Evolutionary conservation across 92 coral and sea anemone species (phyloP), one percentile per base, ranked within the genome.

Genomic region (Pocillopora meandrina): DNA sequence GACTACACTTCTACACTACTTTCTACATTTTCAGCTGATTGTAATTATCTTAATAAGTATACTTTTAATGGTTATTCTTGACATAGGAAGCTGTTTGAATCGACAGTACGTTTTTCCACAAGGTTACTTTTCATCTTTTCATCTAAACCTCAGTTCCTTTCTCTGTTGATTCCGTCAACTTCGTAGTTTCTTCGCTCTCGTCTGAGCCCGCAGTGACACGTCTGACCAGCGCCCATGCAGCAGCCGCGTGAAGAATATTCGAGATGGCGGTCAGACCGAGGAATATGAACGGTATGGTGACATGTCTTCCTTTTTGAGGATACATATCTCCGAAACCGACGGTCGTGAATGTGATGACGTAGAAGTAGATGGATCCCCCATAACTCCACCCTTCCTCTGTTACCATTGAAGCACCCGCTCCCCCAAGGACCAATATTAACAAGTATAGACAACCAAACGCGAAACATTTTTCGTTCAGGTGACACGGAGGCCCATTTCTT

Each of bases 351-450:
- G 74, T 70, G 14, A 36, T 34, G 23, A 36, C 74, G 56, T 70
- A 70, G 47, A 70, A 70, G 42, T 70, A 70, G 42, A 70, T 13
- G 74, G 55, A 34, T 35, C 33, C 74, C 55, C 33, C 84, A 33
- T 80, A 80, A 69, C 76, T 80, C 84, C 84, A 80, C 63, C 62
- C 84, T 34, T 80, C 84, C 6, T 80, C 84, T 11, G 35, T 75
- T 66, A 15, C 9, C 84, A 80, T 68, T 58, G 56, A 75, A 16
- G n/a, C 58, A 34, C 55, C 84, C 2, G 84, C 56, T 33, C 56
- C 84, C 49, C 31, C 34, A 10, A 69, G 8, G 18, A 80, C 9
- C 75, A 68, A 31, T 12, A 19, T 3, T 52, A 80, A 36, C 84
- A 80, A 56, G 75, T 55, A 80, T 12, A 68, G 2, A 5, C 68